These are phyloP conservation scores for Halcyon senegalensis DNA, from an alignment of 2,113 vertebrate genomes.

Conservation along the genomic window DNA sequence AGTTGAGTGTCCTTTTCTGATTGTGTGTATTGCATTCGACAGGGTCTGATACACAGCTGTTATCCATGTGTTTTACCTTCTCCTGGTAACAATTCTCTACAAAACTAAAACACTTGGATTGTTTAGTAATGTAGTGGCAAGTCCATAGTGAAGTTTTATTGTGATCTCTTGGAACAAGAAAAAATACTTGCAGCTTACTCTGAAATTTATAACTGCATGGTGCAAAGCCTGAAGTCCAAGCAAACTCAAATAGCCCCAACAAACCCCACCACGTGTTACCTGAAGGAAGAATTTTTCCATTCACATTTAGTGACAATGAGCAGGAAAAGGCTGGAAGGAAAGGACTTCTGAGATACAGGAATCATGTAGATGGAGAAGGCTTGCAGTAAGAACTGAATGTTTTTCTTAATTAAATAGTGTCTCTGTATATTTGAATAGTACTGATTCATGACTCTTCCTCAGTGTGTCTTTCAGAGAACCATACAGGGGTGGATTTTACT, in stretches of 20 bases:
- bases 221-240: not conserved
- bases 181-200: not conserved
- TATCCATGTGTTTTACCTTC: not conserved
- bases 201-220: not conserved
- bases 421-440: not conserved
- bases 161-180: not conserved
- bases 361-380: not conserved
- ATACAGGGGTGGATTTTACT: not conserved
- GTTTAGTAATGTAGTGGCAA: not conserved
- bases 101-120: not conserved
- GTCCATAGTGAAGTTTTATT: not conserved
- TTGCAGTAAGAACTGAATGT: not conserved
- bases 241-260: not conserved
- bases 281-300: not conserved
- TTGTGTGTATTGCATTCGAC: not conserved
- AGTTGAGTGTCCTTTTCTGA: not conserved
- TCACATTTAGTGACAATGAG: accelerated
- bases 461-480: not conserved
- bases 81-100: not conserved
- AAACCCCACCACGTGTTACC: not conserved
- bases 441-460: not conserved
- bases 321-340: not conserved
- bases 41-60: not conserved
- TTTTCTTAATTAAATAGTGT: not conserved
- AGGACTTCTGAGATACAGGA: not conserved